These are phyloP conservation scores for Spizaetus ornatus DNA, from an alignment of 2,113 vertebrate species.

Conservation along the genomic window DNA sequence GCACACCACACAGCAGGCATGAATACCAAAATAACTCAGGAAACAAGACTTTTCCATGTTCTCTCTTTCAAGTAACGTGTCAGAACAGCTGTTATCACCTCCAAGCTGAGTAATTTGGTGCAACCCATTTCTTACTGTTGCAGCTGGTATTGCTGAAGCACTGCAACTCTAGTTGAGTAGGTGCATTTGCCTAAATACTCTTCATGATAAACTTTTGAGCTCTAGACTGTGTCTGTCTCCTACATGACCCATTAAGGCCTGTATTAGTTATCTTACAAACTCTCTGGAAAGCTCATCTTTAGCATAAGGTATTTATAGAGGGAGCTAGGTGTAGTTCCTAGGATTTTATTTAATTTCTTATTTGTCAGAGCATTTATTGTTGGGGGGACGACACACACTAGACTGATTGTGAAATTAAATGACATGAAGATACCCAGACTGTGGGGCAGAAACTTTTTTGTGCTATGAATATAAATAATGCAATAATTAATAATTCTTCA, in stretches of 20 bases:
- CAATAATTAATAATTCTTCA: not conserved
- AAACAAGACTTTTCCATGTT: not conserved
- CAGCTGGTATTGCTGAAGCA: not conserved
- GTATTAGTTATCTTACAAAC: not conserved
- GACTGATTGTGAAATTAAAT: not conserved
- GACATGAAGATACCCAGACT: not conserved
- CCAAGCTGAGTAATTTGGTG: not conserved
- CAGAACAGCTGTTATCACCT: conserved; percentile 1
- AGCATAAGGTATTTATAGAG: not conserved
- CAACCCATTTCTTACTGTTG: not conserved
- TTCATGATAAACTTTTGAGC: not conserved
- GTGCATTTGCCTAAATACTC: not conserved
- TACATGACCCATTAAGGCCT: not conserved
- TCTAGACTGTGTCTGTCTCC: not conserved
- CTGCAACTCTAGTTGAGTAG: not conserved
- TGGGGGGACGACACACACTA: not conserved
- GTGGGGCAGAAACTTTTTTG: not conserved
- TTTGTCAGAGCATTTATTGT: not conserved
- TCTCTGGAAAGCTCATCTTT: not conserved
- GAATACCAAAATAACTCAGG: not conserved
- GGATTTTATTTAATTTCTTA: not conserved
- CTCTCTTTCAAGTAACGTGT: not conserved
- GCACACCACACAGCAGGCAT: not conserved
- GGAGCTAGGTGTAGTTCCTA: not conserved
- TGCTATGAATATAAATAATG: not conserved